Evolutionary conservation across 2,113 vertebrate species (phyloP), one percentile per base, ranked within the genome.

Genomic region (Calonectris borealis): DNA sequence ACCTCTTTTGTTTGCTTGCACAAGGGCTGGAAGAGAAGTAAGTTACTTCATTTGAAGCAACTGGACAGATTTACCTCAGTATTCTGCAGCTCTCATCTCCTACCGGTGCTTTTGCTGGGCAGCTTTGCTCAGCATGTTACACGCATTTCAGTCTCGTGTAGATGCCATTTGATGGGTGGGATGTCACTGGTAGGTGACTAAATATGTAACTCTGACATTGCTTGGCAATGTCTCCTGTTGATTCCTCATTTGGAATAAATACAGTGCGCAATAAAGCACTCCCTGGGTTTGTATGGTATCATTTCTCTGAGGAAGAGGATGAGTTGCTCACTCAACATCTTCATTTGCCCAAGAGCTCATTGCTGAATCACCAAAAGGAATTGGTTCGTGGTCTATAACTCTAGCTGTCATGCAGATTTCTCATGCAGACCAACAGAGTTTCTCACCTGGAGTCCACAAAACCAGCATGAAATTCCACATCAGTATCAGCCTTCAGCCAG

Each of bases 241-340:
- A 19, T 42, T 75, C 58, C 72, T 90, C 66, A 3, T 70, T 83
- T 55, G 46, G 61, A 95, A 87, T 92, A 95, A 96, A 97, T 0
- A 44, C 46, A 57, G 15, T 20, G 27, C 2, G 0, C 34, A 85
- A 46, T 82, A 62, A 87, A 91, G 62, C 7, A 10, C 36, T 62
- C 16, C 46, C 19, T 36, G 36, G 13, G 2, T 58, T 72, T 87
- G 61, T 32, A 32, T 29, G 46, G 25, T 21, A 4, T 64, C 7
- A 16, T 77, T 85, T 51, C 65, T 87, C 46, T 46, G 85, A 91
- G 57, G 75, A 83, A 51, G 49, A 90, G 26, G 32, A 61, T 5
- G 24, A 57, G 38, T 26, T 89, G 48, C 34, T 77, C 75, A 24
- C 22, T 84, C 46, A 54, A 4, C 13, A 26, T 29, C 8, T 79